Percentiles rank a stretch among this genome's conserved stretches.
Evolutionary conservation across 2,797 vertebrate genomes (phyloP).

Genomic region (Halcyon leucocephala): DNA sequence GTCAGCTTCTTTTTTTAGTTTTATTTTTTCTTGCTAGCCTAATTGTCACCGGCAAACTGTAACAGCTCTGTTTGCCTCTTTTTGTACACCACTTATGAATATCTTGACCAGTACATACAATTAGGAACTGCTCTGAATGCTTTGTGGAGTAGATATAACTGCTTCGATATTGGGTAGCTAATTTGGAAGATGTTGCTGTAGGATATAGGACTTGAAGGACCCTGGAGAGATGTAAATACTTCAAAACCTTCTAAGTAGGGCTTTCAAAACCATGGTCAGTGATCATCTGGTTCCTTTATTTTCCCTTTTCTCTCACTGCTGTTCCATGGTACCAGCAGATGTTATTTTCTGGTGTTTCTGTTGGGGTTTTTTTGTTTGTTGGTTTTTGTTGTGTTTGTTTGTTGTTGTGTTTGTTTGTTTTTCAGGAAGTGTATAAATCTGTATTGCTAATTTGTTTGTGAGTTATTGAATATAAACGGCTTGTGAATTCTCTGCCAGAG

Average conservation of each 20-base stretch:
- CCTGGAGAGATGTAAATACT: background rate
- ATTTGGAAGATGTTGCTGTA: background rate
- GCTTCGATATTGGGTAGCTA: background rate
- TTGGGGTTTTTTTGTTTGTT: too few species aligned
- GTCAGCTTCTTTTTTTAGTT: fast-evolving
- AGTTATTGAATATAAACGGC: background rate
- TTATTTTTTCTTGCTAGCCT: background rate
- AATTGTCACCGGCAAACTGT: background rate
- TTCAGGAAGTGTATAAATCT: background rate
- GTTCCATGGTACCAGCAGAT: background rate
- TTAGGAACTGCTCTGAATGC: background rate
- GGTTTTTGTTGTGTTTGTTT: too few species aligned
- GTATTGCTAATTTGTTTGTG: background rate
- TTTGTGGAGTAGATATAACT: background rate
- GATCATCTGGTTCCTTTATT: background rate
- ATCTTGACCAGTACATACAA: background rate
- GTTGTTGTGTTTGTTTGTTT: background rate
- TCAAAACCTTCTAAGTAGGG: background rate
- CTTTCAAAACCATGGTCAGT: background rate
- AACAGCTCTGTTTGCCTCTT: background rate
- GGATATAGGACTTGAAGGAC: background rate
- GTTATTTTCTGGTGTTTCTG: background rate
- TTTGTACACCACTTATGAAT: background rate
- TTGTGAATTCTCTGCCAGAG: background rate
- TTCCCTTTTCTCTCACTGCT: fast-evolving